Evolutionary conservation across 2,113 vertebrate genomes (phyloP), one percentile per base, ranked within the genome.

Genomic region (Procapra przewalskii): DNA sequence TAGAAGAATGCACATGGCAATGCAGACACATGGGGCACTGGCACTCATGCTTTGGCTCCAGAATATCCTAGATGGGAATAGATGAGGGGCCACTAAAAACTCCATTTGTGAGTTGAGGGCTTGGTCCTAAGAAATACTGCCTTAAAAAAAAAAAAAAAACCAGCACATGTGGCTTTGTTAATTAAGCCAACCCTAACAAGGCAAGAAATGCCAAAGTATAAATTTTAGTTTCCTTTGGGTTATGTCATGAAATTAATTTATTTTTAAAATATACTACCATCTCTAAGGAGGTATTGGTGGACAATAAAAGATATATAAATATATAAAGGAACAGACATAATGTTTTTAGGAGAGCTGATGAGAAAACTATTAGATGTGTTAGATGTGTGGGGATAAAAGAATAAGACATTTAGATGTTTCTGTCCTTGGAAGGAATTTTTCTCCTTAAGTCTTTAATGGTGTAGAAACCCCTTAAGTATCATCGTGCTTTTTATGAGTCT

Each of bases 31-130:
- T 33, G 31, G 59, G 43, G 52, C 23, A 33, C 2, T 6, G 33
- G 45, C 4, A 50, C 15, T 16, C 11, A 7, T 0, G 0, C 10
- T n/a, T 79, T 9, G 13, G 17, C 55, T 59, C 80, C 25, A 11
- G 31, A 33, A 15, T 14, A 33, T 36, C 40, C 33, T 27, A 27
- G 55, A 14, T 23, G 50, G 15, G 12, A 45, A 19, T 23, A 48
- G 54, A 67, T 0, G 31, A 60, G 33, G 12, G 14, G 16, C 4
- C 15, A 12, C 43, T 27, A 62, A 40, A 19, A 57, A 16, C 40
- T 31, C 59, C 50, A 60, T 0, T 0, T 60, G 33, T 43, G 60
- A 33, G 2, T 0, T 25, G 33, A 81, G 27, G 33, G n/a, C 7
- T 10, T 82, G 10, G 25, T 50, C 83, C 36, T 14, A 64, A 57